These are phyloP conservation scores for Megalopta genalis DNA, from an alignment of 1,140 invertebrate genomes.

Conservation along the genomic window DNA sequence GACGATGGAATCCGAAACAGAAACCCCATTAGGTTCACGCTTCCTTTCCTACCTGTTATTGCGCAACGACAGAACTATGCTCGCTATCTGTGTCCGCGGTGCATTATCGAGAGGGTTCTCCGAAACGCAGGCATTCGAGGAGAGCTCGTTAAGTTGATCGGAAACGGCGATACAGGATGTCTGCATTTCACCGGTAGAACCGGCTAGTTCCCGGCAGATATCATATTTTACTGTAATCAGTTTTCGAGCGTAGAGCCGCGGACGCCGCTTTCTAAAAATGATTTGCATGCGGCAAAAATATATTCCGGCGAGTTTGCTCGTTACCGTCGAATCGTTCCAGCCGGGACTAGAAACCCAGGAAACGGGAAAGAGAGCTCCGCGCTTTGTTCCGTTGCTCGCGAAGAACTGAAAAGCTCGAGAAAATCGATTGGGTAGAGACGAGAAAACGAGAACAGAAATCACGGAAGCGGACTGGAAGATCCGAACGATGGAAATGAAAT, in stretches of 20 bases:
- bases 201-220: background rate
- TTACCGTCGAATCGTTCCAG: background rate
- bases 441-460: too few species aligned
- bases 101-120: background rate
- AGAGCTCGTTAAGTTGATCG: slow-evolving; percentile 16
- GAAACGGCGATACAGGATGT: background rate
- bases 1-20: background rate
- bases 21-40: background rate
- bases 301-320: background rate
- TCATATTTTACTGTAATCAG: slow-evolving; percentile 31
- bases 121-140: background rate
- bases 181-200: slow-evolving; percentile 32
- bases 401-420: too few species aligned
- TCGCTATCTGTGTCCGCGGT: slow-evolving; percentile 7
- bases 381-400: background rate
- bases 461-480: too few species aligned
- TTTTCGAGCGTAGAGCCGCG: slow-evolving; percentile 8
- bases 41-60: background rate
- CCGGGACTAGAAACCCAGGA: background rate
- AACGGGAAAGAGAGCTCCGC: background rate
- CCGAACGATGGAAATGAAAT: too few species aligned
- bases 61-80: background rate
- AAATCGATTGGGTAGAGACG: background rate
- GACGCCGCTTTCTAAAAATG: slow-evolving; percentile 37
- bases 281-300: slow-evolving; percentile 30